phyloP scores from a whole-genome alignment of 2,888 invertebrate species.

The Toxonevra muliebris region DNA sequence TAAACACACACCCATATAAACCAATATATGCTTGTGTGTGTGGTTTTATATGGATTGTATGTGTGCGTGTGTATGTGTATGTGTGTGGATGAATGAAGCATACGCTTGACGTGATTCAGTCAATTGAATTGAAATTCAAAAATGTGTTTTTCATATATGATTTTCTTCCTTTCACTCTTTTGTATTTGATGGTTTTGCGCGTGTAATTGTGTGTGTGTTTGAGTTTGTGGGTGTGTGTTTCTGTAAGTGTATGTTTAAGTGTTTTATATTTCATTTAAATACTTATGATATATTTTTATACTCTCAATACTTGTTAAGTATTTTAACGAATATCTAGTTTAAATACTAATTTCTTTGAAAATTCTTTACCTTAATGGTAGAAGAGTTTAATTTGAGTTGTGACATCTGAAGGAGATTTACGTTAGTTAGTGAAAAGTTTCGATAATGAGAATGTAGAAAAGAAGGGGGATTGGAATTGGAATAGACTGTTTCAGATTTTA shows the following conservation, averaged over 20 bases:
- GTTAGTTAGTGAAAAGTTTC: too few species aligned
- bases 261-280: neutral
- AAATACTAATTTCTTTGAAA: too few species aligned
- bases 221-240: constrained; percentile 32
- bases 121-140: neutral
- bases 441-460: too few species aligned
- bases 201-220: constrained; percentile 14
- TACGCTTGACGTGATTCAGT: neutral
- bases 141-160: neutral
- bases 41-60: neutral
- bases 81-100: constrained; percentile 8
- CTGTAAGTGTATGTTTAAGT: neutral
- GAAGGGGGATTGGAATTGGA: too few species aligned
- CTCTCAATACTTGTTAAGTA: too few species aligned
- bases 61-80: constrained; percentile 22
- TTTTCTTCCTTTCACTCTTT: neutral
- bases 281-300: too few species aligned
- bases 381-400: too few species aligned
- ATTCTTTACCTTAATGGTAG: too few species aligned
- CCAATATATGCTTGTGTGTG: neutral
- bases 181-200: neutral
- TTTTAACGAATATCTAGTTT: too few species aligned
- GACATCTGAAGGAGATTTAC: too few species aligned
- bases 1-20: neutral
- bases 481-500: too few species aligned